Base-by-base conservation (phyloP, 2,888 invertebrate species). In the Gymnosoma rotundatum region DNA sequence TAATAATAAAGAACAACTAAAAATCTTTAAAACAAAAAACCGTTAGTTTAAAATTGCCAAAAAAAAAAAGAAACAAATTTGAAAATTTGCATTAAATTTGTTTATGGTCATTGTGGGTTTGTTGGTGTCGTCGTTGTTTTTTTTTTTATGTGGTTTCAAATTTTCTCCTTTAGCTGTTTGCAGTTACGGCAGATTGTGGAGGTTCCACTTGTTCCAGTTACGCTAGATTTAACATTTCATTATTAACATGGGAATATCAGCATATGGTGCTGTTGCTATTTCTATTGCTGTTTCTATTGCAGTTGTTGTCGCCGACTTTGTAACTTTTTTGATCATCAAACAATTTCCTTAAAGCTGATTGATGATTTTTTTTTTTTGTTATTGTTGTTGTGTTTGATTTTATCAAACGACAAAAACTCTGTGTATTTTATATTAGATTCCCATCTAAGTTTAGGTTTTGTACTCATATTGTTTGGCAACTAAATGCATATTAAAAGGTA, bases 171-270 rank as follows among this genome's bases (percentile, higher is more conserved):
- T 20, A 81, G 82, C 85, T 76, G 32, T 66, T 87, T 88, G 88
- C 86, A 87, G 87, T 88, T 86, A 80, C 75, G 72, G 86, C 36
- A 63, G 52, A 48, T 64, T 67, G 72, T 73, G 78, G 69, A 48
- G 78, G 78, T 64, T 79, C 79, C 83, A 83, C 86, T 86, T 86
- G 86, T 87, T 86, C 86, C 87, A 86, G 87, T 86, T 87, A 86
- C 86, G 86, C 86, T 86, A 86, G 83, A 86, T 86, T 84, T 84
- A 84, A 73, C 81, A 81, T 84, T 78, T 84, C 84, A 81, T 81
- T 84, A 84, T 69, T 84, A 84, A 70, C 78, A 78, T 84, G 84
- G 84, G 84, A 84, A 84, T 84, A 78, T 48, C 20, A 64, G 63
- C 84, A 84, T 74, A 84, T 84, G 83, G 60, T 63, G 18, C 58